Evolutionary conservation across 2,113 vertebrate species (phyloP), one percentile per base, ranked within the genome.

Genomic region (Lontra canadensis): DNA sequence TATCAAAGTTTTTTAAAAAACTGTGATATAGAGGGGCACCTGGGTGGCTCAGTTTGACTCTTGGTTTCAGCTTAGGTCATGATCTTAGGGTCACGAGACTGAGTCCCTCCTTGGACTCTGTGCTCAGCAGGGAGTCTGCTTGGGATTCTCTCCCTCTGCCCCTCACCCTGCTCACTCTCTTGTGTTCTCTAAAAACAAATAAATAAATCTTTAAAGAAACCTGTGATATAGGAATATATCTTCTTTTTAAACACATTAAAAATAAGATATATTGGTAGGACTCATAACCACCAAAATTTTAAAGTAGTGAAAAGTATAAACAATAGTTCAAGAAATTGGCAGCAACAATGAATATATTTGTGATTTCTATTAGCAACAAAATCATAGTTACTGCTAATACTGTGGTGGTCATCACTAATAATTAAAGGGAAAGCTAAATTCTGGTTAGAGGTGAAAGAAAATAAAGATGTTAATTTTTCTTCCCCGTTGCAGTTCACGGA

Each of bases 391-490:
- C n/a, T 49, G 52, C 36, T 73, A 76, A 84, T 52, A 36, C 9
- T 12, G 7, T 23, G 44, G n/a, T 93, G 36, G 69, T 23, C 55
- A 49, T 82, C 65, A 71, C 36, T 83, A 61, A 34, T 49, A 59
- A 86, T 34, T 78, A n/a, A 95, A 63, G 12, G 18, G 55, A 92
- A 97, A 89, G 44, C 55, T 65, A 85, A 65, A 59, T 94, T 93
- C 88, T 69, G 88, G 42, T 65, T 86, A 86, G 93, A 63, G 25
- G 63, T 93, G 71, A 67, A 78, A 95, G 63, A 57, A 98, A 78
- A 83, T 76, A 31, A 85, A 96, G 23, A 74, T n/a, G 20, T 4
- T 65, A 31, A 67, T 65, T 80, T 65, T 90, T 61, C 61, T 63
- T 63, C 11, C 29, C 39, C 21, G 36, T 9, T 39, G 20, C 15